Base-by-base conservation (phyloP, 2,888 invertebrate genomes). In the Drosophila robusta region DNA sequence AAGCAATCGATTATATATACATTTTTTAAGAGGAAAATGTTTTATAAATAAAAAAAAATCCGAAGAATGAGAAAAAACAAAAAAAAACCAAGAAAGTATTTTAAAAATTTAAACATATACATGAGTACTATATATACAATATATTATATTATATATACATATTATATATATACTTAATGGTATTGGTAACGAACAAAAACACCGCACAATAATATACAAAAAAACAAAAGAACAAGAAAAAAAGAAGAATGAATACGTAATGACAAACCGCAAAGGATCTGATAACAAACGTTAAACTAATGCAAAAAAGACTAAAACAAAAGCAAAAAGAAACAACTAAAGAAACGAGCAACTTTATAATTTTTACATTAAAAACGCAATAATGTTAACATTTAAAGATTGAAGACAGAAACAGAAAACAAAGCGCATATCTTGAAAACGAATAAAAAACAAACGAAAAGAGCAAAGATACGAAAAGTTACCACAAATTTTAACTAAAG, bases 161-260 rank as follows among this genome's bases (percentile, higher is more conserved):
- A 70, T 75, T 78, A 85, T 83, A 81, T 84, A 81, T 84, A 81
- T 78, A 54, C 54, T 82, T 65, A 78, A 85, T 67, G 80, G 70
- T 80, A 87, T 78, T 87, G 81, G 79, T 84, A 83, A 84, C 87
- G 87, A 87, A 83, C 84, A 83, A 83, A 77, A 90, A 90, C 87
- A 89, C 87, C 89, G 90, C 90, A 90, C 90, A 90, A 90, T 90
- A 90, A 90, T 90, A 89, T 90, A 90, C 89, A 90, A 87, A 75
- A 65, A 65, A 64, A 34, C 50, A 49, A 22, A 12, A 39, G 8
- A 54, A 64, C 34, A 38, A 57, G 36, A 38, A 56, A 39, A 64
- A 46, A 52, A 54, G 56, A 50, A 62, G 47, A 11, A 50, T 52
- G 63, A 67, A 83, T 77, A 84, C 81, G 81, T 79, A 82, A 75